Evolutionary conservation across 2,888 invertebrate genomes (phyloP).

Genomic region (Uloborus plumipes): DNA sequence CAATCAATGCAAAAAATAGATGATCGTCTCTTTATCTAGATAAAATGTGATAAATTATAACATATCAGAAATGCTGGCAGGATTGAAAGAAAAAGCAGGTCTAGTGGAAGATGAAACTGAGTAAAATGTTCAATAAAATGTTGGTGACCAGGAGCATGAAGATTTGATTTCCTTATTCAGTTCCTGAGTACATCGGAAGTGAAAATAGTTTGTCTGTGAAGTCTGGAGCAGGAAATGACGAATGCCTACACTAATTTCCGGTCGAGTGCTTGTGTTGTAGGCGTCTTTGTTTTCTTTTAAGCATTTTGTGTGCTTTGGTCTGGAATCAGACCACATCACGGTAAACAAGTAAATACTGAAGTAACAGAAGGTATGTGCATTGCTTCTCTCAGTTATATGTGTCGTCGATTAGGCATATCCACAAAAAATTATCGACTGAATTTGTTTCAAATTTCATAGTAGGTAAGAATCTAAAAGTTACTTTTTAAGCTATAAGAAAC

Average conservation of each 20-base stretch:
- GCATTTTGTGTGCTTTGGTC: constrained; percentile 1
- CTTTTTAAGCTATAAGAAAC: too few species aligned
- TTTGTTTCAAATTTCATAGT: too few species aligned
- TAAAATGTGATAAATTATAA: too few species aligned
- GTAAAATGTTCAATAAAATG: not conserved
- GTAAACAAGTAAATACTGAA: constrained; percentile 4
- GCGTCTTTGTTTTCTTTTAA: constrained; percentile 3
- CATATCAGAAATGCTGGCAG: too few species aligned
- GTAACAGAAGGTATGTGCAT: too few species aligned
- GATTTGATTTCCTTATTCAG: constrained; percentile 47
- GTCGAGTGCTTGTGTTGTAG: constrained; percentile 1
- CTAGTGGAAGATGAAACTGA: not conserved
- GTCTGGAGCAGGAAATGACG: constrained; percentile 47
- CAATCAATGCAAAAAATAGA: too few species aligned
- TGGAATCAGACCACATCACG: constrained; percentile 13
- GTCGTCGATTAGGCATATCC: too few species aligned
- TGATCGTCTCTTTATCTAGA: too few species aligned
- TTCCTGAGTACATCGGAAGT: constrained; percentile 52
- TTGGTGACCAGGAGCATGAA: constrained; percentile 3
- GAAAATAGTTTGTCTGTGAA: constrained; percentile 44
- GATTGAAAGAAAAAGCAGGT: not conserved
- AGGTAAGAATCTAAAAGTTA: too few species aligned
- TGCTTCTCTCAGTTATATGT: too few species aligned
- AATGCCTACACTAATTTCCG: constrained; percentile 55
- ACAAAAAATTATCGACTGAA: too few species aligned